phyloP scores from a whole-genome alignment of 2,888 invertebrate species.

The Ptychoptera albimana region DNA sequence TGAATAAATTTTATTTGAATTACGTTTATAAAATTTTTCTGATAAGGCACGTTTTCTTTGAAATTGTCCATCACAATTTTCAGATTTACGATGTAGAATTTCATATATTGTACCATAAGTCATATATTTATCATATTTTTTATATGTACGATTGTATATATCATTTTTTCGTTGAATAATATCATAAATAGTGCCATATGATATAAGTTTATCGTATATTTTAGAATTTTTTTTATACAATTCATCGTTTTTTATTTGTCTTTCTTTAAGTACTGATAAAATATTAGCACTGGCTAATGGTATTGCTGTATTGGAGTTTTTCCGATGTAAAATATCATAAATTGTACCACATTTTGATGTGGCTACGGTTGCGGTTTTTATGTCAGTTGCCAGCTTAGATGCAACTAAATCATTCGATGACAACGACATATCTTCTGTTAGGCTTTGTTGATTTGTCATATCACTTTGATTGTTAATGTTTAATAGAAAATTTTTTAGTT shows the following conservation, averaged over 20 bases:
- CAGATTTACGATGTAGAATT: constrained; percentile 28
- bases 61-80: constrained; percentile 19
- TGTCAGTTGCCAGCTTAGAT: too few species aligned
- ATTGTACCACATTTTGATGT: constrained; percentile 28
- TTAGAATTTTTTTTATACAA: constrained; percentile 25
- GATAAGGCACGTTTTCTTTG: constrained; percentile 27
- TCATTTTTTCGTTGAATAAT: constrained; percentile 30
- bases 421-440: too few species aligned
- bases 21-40: constrained; percentile 16
- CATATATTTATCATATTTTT: constrained; percentile 31
- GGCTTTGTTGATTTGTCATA: too few species aligned
- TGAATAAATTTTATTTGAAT: background rate
- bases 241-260: constrained; percentile 4
- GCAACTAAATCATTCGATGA: too few species aligned
- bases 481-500: too few species aligned
- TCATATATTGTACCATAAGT: constrained; percentile 32
- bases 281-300: constrained; percentile 21
- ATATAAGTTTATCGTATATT: constrained; percentile 28
- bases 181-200: constrained; percentile 30
- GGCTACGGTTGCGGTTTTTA: constrained; percentile 8
- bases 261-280: background rate
- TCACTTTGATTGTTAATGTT: too few species aligned
- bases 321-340: constrained; percentile 30
- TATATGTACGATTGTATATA: constrained; percentile 24
- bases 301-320: constrained; percentile 25